phyloP scores from a whole-genome alignment of 2,888 invertebrate genomes.

The Platycnemis pennipes region DNA sequence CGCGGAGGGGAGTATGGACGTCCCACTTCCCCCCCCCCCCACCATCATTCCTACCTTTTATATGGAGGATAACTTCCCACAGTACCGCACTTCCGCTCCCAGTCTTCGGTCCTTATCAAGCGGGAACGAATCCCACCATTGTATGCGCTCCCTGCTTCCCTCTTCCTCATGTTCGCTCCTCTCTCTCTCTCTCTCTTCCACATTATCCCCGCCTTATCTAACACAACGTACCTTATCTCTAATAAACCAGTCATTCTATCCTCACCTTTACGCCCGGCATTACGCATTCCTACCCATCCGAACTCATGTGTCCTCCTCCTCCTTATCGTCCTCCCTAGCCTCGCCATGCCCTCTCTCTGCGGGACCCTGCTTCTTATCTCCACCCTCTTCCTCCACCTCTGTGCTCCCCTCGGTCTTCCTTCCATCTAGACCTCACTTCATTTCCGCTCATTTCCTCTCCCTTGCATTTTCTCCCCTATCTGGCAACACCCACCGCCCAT shows the following conservation, averaged over 20 bases:
- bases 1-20: too few species aligned
- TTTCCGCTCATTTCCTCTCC: constrained; percentile 12
- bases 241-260: not conserved
- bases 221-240: not conserved
- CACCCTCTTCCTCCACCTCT: not conserved
- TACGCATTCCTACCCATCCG: not conserved
- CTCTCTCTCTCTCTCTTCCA: not conserved
- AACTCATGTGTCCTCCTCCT: not conserved
- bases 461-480: not conserved
- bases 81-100: not conserved
- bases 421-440: not conserved
- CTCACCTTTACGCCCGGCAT: not conserved
- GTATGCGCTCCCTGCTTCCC: not conserved
- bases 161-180: not conserved
- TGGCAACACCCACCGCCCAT: not conserved
- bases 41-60: too few species aligned
- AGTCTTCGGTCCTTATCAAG: not conserved
- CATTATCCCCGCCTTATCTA: not conserved
- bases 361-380: not conserved
- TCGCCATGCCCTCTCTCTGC: not conserved
- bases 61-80: not conserved
- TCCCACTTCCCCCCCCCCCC: too few species aligned
- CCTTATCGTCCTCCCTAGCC: not conserved
- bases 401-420: not conserved
- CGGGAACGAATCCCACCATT: not conserved